Conservation (phyloP, 2,113 vertebrate genomes). For the Proterorhinus semilunaris region DNA sequence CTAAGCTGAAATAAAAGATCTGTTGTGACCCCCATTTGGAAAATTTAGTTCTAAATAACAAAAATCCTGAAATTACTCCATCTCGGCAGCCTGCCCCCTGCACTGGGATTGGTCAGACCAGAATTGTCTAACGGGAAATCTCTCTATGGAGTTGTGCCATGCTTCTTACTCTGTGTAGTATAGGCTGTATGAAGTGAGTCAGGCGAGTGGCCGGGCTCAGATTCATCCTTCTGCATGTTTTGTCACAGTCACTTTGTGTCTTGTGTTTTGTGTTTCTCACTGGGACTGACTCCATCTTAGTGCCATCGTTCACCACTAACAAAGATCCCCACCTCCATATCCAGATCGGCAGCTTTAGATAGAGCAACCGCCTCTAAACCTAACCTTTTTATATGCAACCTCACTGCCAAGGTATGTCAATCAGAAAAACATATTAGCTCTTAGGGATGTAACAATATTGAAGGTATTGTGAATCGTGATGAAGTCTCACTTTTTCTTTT, state of each 20-base stretch:
- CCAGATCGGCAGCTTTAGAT: conserved; percentile 77
- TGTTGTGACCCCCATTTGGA: too few relatives aligned
- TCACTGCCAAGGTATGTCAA: conserved; percentile 82
- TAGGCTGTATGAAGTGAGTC: too few relatives aligned
- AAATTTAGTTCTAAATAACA: too few relatives aligned
- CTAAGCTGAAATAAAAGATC: too few relatives aligned
- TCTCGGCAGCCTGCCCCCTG: too few relatives aligned
- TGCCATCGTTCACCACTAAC: conserved; percentile 81
- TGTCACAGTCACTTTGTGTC: conserved; percentile 40
- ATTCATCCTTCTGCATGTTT: conserved; percentile 20
- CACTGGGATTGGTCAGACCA: too few relatives aligned
- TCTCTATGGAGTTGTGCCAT: too few relatives aligned
- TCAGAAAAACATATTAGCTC: conserved; percentile 7
- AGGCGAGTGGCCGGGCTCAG: too few relatives aligned
- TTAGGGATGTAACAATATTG: neutral
- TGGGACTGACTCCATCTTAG: conserved; percentile 73
- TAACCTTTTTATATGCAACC: conserved; percentile 72
- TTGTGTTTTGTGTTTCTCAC: conserved; percentile 39
- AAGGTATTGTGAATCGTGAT: neutral
- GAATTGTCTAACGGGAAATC: too few relatives aligned
- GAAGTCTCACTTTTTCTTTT: neutral
- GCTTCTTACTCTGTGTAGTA: too few relatives aligned
- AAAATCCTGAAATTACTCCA: too few relatives aligned
- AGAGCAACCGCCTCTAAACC: conserved; percentile 78
- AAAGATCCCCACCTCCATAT: conserved; percentile 90